Conservation (phyloP, 2,888 invertebrate species). For the Drosophila colorata region DNA sequence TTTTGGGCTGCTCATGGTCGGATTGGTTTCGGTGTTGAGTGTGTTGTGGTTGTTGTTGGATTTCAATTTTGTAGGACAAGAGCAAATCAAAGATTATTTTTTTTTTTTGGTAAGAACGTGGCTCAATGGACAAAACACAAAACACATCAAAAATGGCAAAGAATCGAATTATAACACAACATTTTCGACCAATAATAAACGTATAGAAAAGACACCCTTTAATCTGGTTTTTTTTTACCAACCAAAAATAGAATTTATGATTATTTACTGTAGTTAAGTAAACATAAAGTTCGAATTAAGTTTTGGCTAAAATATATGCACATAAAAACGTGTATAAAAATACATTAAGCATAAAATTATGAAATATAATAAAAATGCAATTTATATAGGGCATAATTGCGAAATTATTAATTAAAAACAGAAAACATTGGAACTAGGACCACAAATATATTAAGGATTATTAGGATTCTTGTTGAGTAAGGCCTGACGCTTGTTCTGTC, state of each 20-base stretch:
- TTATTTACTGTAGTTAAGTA: no score
- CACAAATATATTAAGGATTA: neutral
- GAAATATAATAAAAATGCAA: no score
- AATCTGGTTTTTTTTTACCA: no score
- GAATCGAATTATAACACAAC: neutral
- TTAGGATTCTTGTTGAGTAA: neutral
- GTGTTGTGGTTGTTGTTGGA: constrained; percentile 37
- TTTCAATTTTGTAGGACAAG: constrained; percentile 42
- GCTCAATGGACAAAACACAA: constrained; percentile 17
- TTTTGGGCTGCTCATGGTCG: constrained; percentile 58
- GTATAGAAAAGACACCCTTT: no score
- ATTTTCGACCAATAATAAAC: neutral
- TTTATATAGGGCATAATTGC: no score
- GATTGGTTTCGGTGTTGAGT: constrained; percentile 36
- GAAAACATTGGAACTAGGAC: no score
- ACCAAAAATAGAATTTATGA: no score
- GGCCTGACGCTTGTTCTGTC: neutral
- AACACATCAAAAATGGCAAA: constrained; percentile 1
- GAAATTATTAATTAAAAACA: no score
- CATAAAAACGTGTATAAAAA: no score
- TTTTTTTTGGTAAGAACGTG: constrained; percentile 23
- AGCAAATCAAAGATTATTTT: constrained; percentile 64
- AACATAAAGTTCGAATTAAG: no score
- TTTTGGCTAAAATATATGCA: no score
- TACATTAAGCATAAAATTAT: no score